Evolutionary conservation across 2,888 invertebrate genomes (phyloP), one percentile per base, ranked within the genome.

Genomic region (Lycia hirtaria): DNA sequence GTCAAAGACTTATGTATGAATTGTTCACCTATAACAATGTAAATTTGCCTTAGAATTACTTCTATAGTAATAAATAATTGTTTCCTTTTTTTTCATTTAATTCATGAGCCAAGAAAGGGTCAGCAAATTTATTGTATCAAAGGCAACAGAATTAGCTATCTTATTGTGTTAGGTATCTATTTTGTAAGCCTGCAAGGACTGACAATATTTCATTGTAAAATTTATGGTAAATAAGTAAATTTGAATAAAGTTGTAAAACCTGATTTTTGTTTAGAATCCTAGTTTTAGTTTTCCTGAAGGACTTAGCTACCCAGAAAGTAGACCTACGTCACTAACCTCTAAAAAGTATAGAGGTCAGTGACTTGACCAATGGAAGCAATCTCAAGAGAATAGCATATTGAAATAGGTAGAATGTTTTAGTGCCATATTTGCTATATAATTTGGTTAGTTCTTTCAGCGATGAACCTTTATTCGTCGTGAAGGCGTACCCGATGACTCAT

Each of bases 121-220:
- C 41, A 3, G 38, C 4, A 14, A 26, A 41, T 15, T 15, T 37
- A n/a, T 22, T 20, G 22, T 38, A 12, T n/a, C n/a, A 17, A 17
- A 24, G 22, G 35, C 35, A 47, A 45, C 12, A 17, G 19, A 19
- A 30, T 14, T 45, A 32, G 30, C 20, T 32, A 43, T 60, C 43
- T 56, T 24, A 51, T 50, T 60, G 35, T 61, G 50, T 60, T 62
- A 56, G 64, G 56, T 19, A 30, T 9, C 17, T 47, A 35, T 12
- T 20, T 69, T 64, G 64, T 80, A 78, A 70, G 72, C 73, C 68
- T 69, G 51, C 69, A 72, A 76, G 75, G 80, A 85, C 83, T 83
- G 85, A 87, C 81, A 85, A 87, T 86, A 84, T 82, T 81, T 81
- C 83, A 80, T 76, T 83, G 67, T 76, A 75, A 85, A 87, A 87